Percentiles rank a stretch among this genome's conserved stretches.
These are phyloP conservation scores for Drosophila setosimentum DNA, from an alignment of 2,888 invertebrate species.

Conservation along the genomic window DNA sequence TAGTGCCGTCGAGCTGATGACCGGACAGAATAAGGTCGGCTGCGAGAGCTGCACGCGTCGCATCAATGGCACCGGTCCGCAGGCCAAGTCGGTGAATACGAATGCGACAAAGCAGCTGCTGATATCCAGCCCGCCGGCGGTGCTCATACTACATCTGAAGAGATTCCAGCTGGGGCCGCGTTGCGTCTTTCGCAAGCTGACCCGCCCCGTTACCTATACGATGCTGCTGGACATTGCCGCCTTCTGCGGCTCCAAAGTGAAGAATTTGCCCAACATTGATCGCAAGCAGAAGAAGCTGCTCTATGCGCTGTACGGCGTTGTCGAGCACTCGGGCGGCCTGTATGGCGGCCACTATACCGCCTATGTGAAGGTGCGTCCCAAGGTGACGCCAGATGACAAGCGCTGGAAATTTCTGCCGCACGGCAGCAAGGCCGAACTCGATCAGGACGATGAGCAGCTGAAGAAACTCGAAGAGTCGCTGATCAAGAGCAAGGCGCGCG, in stretches of 20 bases:
- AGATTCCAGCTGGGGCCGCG: conserved; percentile 94
- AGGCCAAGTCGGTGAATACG: conserved; percentile 91
- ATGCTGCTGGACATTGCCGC: conserved; percentile 94
- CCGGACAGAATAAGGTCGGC: conserved; percentile 96
- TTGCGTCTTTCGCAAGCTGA: conserved; percentile 92
- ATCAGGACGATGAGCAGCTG: conserved; percentile 86
- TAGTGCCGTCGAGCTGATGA: conserved; percentile 95
- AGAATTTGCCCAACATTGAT: conserved; percentile 87
- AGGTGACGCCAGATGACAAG: conserved; percentile 88
- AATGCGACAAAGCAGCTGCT: conserved; percentile 94
- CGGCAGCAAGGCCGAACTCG: conserved; percentile 86
- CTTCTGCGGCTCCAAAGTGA: conserved; percentile 91
- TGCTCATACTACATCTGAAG: conserved; percentile 97
- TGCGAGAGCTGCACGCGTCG: conserved; percentile 95
- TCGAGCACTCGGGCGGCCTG: conserved; percentile 96
- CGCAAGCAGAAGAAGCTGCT: conserved; percentile 89
- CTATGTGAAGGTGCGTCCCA: conserved; percentile 94
- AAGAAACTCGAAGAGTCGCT: conserved; percentile 84
- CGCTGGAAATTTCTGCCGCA: conserved; percentile 91
- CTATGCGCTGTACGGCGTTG: conserved; percentile 97
- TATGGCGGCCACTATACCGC: conserved; percentile 95
- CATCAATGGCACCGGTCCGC: conserved; percentile 88
- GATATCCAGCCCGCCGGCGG: conserved; percentile 95
- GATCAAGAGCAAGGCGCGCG: conserved; percentile 83
- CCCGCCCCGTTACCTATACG: conserved; percentile 95